Conservation (phyloP, 64 coral and sea anemone species). For the Montipora sp. region DNA sequence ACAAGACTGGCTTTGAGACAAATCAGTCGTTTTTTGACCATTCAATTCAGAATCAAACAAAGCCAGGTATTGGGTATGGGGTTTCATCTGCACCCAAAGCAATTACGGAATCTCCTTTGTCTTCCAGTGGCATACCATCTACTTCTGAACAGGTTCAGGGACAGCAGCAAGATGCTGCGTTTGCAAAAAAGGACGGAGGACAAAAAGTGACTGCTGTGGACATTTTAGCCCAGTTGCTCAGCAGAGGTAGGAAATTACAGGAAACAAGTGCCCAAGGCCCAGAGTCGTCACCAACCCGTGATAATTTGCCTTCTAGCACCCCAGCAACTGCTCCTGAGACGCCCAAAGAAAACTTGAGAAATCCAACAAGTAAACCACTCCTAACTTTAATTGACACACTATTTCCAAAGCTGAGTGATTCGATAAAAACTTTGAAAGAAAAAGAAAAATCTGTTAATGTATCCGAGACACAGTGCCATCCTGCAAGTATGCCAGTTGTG, state of each 20-base stretch:
- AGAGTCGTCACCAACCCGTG: not conserved
- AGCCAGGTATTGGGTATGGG: not conserved
- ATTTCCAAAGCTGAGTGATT: constrained; percentile 92
- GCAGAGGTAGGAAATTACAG: constrained; percentile 82
- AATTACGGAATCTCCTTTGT: not conserved
- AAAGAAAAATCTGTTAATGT: constrained; percentile 54
- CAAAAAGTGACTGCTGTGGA: constrained; percentile 82
- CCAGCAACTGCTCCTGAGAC: not conserved
- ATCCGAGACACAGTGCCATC: not conserved
- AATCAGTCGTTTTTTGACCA: constrained; percentile 69
- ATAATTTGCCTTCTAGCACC: constrained; percentile 35
- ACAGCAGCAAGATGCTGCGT: constrained; percentile 23
- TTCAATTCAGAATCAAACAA: not conserved
- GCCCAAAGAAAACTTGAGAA: constrained; percentile 21
- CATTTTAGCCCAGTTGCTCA: constrained; percentile 83
- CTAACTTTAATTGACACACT: constrained; percentile 88
- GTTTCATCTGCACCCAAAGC: not conserved
- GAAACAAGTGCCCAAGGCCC: constrained; percentile 49
- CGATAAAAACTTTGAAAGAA: constrained; percentile 83
- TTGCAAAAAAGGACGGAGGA: constrained; percentile 25
- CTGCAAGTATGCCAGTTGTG: not conserved
- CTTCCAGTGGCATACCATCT: constrained; percentile 25
- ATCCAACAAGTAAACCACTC: constrained; percentile 72
- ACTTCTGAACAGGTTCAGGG: not conserved
- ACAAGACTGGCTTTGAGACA: constrained; percentile 63